Base-by-base conservation (phyloP, 2,888 invertebrate genomes). In the Nephrotoma appendiculata region DNA sequence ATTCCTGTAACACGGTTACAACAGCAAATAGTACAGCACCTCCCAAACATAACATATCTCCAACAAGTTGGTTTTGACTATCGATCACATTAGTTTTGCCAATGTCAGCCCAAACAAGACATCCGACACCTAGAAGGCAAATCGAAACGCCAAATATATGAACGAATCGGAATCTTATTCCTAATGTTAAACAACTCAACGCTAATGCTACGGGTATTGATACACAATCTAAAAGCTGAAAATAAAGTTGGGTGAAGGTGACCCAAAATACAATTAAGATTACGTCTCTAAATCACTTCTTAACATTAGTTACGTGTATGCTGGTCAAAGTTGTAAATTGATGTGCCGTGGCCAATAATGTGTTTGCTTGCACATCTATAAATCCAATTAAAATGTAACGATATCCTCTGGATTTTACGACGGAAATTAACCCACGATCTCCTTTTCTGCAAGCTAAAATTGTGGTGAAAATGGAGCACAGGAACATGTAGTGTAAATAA, bases 1-100 rank as follows among this genome's bases (percentile, higher is more conserved):
- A 94, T 91, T 97, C 97, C 92, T 97, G 95, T 0, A 95, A 91
- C 0, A 97, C 96, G 89, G 97, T 96, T 31, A 96, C 95, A 84
- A 96, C 92, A 1, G 96, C 96, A 90, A 96, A 96, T 5, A 97
- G 92, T 0, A 96, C 93, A 0, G 96, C 96, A 4, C 96, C 96
- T 7, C 94, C 94, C 7, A 97, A 92, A 89, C 96, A 96, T 41
- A 97, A 92, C 94, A 97, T 94, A 90, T 97, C 97, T 3, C 97
- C 97, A 4, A 96, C 94, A 12, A 96, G 92, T 89, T 95, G 95
- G 91, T 96, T 95, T 91, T 94, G 94, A 45, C 41, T 86, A 84
- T 84, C 43, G 7, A 84, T 84, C 15, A 43, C 84, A 15, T 41
- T 84, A 6, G 85, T 86, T 86, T 86, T 86, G 9, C 45, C 86